These are phyloP conservation scores for Stegastes partitus DNA, from an alignment of 2,113 vertebrate genomes.

Conservation along the genomic window DNA sequence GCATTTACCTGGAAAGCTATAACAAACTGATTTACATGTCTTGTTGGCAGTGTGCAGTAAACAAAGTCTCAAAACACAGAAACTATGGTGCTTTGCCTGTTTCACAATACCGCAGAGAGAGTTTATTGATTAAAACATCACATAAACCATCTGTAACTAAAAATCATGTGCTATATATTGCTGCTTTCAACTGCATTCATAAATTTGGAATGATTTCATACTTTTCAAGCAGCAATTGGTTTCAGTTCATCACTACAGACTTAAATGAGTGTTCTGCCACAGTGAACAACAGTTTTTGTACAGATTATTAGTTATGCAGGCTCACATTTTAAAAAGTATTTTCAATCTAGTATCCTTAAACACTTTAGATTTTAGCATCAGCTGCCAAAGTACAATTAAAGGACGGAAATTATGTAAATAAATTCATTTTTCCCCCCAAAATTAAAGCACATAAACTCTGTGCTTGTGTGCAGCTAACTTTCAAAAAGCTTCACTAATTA, in stretches of 20 bases:
- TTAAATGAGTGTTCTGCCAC: background rate
- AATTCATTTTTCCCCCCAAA: too few species aligned
- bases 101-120: too few species aligned
- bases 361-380: too few species aligned
- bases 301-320: background rate
- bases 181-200: background rate
- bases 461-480: background rate
- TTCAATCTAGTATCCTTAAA: too few species aligned
- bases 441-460: too few species aligned
- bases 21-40: slow-evolving; percentile 22
- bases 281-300: background rate
- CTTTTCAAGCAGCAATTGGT: background rate
- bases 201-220: background rate
- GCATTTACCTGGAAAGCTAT: slow-evolving; percentile 18
- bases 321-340: too few species aligned
- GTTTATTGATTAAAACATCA: too few species aligned
- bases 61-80: background rate
- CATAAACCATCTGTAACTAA: too few species aligned
- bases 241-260: slow-evolving; percentile 13
- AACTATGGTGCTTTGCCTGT: background rate
- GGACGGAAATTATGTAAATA: too few species aligned
- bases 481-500: too few species aligned
- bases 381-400: too few species aligned
- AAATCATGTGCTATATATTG: background rate
- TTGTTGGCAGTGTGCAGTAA: background rate